Conservation (phyloP, 2,113 vertebrate species). For the Lophotis ruficrista region DNA sequence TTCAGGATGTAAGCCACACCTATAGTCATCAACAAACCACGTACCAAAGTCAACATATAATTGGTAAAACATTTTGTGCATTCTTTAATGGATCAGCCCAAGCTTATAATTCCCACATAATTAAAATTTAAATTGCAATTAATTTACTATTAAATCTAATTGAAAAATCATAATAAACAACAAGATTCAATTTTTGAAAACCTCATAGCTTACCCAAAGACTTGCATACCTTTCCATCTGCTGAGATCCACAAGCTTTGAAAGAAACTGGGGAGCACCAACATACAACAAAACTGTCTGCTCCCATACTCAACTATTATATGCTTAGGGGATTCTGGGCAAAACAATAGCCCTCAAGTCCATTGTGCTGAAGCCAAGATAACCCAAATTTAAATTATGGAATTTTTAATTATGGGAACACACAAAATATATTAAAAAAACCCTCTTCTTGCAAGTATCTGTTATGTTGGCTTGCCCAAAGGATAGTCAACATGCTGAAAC, state of each 20-base stretch:
- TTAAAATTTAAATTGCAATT: neutral
- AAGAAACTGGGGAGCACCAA: neutral
- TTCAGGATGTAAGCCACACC: slow-evolving; percentile 98
- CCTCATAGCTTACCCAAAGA: neutral
- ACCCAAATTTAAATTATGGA: neutral
- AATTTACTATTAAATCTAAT: neutral
- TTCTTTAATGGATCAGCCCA: neutral
- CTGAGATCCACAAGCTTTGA: neutral
- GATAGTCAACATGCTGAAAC: neutral
- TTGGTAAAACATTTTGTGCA: neutral
- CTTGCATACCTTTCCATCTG: neutral
- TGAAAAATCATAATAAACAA: neutral
- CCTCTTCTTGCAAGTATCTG: neutral
- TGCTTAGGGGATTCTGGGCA: neutral
- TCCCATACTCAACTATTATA: neutral
- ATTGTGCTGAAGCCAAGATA: neutral
- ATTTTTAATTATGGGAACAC: neutral
- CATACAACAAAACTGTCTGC: neutral
- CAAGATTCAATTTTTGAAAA: neutral
- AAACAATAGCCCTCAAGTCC: neutral
- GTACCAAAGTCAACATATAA: neutral
- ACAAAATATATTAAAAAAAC: neutral
- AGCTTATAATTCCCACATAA: neutral
- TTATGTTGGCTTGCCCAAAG: neutral
- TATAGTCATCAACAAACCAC: slow-evolving; percentile 57